phyloP scores from a whole-genome alignment of 1,140 invertebrate species.

The Pachyrhynchus sulphureomaculatus region DNA sequence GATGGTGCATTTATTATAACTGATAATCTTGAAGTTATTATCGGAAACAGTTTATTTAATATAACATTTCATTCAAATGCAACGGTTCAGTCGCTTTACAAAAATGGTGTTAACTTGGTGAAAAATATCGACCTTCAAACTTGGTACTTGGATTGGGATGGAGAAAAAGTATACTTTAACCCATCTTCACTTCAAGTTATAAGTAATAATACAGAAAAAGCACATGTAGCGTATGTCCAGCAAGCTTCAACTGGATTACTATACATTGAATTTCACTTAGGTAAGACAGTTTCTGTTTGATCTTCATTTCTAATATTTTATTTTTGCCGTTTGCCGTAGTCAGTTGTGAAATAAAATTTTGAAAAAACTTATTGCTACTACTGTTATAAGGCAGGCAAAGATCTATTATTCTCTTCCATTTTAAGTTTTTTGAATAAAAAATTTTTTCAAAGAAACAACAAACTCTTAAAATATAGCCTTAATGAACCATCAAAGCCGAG shows the following conservation, averaged over 20 bases:
- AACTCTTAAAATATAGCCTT: too few species aligned
- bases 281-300: too few species aligned
- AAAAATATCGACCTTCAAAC: not conserved
- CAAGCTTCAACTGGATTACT: not conserved
- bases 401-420: too few species aligned
- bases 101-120: not conserved
- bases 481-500: too few species aligned
- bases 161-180: not conserved
- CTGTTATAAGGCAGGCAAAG: too few species aligned
- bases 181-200: not conserved
- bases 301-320: too few species aligned
- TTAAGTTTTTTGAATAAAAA: too few species aligned
- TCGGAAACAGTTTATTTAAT: not conserved
- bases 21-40: not conserved
- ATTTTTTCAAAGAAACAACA: too few species aligned
- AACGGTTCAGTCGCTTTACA: not conserved
- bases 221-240: not conserved
- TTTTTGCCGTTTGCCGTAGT: too few species aligned
- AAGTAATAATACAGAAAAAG: not conserved
- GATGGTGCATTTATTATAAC: not conserved
- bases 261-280: not conserved
- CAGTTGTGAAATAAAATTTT: too few species aligned
- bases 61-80: not conserved
- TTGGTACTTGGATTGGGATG: not conserved
- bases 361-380: too few species aligned